Percentiles rank a stretch among this genome's conserved stretches.
phyloP scores from a whole-genome alignment of 2,888 invertebrate species.

The Temnothorax unifasciatus region DNA sequence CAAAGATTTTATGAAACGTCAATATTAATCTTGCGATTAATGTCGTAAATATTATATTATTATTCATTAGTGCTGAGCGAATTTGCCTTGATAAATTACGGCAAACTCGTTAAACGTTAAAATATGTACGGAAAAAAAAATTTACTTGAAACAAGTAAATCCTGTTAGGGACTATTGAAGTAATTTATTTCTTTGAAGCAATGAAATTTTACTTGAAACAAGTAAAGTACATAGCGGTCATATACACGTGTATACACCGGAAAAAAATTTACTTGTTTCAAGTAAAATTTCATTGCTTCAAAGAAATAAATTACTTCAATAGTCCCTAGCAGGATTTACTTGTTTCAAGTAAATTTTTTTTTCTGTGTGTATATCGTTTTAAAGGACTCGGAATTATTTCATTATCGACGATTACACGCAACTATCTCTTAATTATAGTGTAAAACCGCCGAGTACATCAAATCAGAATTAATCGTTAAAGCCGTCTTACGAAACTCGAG shows the following conservation, averaged over 20 bases:
- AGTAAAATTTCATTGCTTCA: too few species aligned
- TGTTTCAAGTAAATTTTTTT: too few species aligned
- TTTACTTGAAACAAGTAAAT: too few species aligned
- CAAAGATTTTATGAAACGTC: not conserved
- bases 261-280: too few species aligned
- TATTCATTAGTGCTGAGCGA: not conserved
- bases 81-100: not conserved
- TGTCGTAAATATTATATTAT: not conserved
- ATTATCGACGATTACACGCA: not conserved
- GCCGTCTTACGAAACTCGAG: not conserved
- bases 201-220: too few species aligned
- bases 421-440: conserved; percentile 14
- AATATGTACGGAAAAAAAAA: too few species aligned
- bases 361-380: not conserved
- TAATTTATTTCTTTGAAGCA: too few species aligned
- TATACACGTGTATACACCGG: too few species aligned
- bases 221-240: too few species aligned
- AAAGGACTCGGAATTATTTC: not conserved
- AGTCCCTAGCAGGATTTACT: too few species aligned
- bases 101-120: not conserved
- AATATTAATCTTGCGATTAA: not conserved
- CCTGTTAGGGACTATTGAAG: too few species aligned
- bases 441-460: conserved; percentile 20
- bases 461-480: conserved; percentile 7
- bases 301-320: too few species aligned